A percentile compares a stretch with the other conserved stretches of the same genome.
Conservation (phyloP, 2,888 invertebrate species). For the Cryptus viduatorius region DNA sequence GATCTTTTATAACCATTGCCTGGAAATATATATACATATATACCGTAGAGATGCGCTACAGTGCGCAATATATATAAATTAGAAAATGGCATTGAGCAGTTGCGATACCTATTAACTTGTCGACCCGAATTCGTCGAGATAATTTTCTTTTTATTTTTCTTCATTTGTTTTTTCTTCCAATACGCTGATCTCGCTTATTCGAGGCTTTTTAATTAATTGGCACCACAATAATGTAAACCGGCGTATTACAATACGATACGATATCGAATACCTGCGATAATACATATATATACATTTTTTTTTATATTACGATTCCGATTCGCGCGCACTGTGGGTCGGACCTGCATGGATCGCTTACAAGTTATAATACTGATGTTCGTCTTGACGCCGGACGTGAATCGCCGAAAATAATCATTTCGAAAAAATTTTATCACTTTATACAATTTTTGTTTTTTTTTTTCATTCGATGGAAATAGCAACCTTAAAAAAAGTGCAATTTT, state of each 20-base stretch:
- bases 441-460: neutral
- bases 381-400: conserved; percentile 61
- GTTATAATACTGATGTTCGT: conserved; percentile 68
- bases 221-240: conserved; percentile 39
- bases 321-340: conserved; percentile 82
- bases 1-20: conserved; percentile 49
- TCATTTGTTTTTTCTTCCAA: conserved; percentile 53
- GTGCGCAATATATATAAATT: conserved; percentile 41
- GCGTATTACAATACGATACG: conserved; percentile 55
- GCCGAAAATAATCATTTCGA: conserved; percentile 16
- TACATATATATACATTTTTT: neutral
- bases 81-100: conserved; percentile 47
- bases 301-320: conserved; percentile 71
- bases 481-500: neutral
- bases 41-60: conserved; percentile 46
- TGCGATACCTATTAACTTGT: conserved; percentile 42
- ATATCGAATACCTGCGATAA: conserved; percentile 21
- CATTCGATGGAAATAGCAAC: neutral
- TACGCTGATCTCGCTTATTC: conserved; percentile 76
- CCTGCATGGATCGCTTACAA: conserved; percentile 83
- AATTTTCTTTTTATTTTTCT: conserved; percentile 35
- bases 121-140: conserved; percentile 51
- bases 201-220: conserved; percentile 72
- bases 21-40: conserved; percentile 19
- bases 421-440: neutral